These are phyloP conservation scores for Drosophila macrospina DNA, from an alignment of 2,888 invertebrate genomes.

Conservation along the genomic window DNA sequence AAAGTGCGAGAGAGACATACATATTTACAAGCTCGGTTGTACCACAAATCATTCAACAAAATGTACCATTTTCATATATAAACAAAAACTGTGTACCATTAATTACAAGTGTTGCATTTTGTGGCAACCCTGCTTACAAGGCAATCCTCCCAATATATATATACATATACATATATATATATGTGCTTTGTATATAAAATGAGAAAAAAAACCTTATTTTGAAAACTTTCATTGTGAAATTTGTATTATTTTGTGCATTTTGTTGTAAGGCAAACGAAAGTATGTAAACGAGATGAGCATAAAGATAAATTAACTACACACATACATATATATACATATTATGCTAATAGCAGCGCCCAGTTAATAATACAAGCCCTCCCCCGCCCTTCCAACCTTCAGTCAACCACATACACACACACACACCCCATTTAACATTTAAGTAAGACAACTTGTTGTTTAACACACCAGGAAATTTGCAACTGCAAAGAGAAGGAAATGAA, in stretches of 20 bases:
- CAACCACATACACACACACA: background rate
- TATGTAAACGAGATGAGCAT: constrained; percentile 42
- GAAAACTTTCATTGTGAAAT: constrained; percentile 46
- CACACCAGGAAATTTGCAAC: background rate
- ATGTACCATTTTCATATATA: background rate
- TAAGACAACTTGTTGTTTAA: constrained; percentile 51
- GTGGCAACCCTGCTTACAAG: constrained; percentile 45
- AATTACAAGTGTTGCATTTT: constrained; percentile 10
- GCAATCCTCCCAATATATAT: constrained; percentile 55
- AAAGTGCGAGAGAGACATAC: constrained; percentile 28
- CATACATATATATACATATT: constrained; percentile 36
- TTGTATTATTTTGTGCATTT: constrained; percentile 80
- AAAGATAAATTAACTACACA: constrained; percentile 42
- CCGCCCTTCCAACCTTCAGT: constrained; percentile 6
- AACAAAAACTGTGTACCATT: background rate
- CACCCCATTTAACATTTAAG: constrained; percentile 44
- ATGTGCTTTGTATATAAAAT: constrained; percentile 58
- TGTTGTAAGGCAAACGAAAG: constrained; percentile 61
- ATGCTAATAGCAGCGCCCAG: constrained; percentile 63
- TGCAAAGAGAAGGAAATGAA: background rate
- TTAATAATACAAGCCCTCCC: constrained; percentile 33
- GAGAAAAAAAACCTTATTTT: constrained; percentile 47
- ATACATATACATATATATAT: constrained; percentile 43
- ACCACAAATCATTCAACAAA: background rate
- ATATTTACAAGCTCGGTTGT: constrained; percentile 7